Base-by-base conservation (phyloP, 2,888 invertebrate species). In the Apoda limacodes region DNA sequence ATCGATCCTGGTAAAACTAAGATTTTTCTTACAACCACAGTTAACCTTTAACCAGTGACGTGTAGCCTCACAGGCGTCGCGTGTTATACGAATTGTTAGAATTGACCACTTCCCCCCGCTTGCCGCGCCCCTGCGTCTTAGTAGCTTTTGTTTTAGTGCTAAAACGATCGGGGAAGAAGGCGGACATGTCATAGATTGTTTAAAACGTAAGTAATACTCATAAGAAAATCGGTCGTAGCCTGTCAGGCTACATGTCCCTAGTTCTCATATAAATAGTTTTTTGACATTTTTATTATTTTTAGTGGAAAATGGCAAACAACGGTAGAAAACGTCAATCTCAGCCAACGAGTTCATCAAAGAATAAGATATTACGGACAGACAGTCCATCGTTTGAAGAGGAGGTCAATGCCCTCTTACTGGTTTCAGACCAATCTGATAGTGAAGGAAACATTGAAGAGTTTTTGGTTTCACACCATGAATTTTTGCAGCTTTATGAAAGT, bases 111-210 rank as follows among this genome's bases (percentile, higher is more conserved):
- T 39, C 35, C 37, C 33, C 34, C 37, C 39, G 32, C 39, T 37
- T 35, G 33, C 39, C 34, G 28, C 35, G 26, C 39, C 32, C 37
- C 35, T 4, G 30, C 34, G 20, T 39, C 39, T 39, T 22, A 35
- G 43, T 40, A 43, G 39, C 43, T 45, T 43, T 38, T 38, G 37
- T 37, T 43, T n/a, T n/a, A n/a, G n/a, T n/a, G n/a, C n/a, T n/a
- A n/a, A n/a, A n/a, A n/a, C n/a, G n/a, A n/a, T n/a, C n/a, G n/a
- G n/a, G n/a, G n/a, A 42, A 39, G 40, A 14, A 24, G 22, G 32
- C 24, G 35, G 35, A 35, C 11, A 34, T 41, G 45, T 30, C 34
- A 9, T 38, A 31, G 26, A 30, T 31, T 31, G 10, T 22, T 10
- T 31, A 28, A 39, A 17, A 38, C 22, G 34, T 30, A 12, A 25